Conservation (phyloP, 1,140 invertebrate genomes). For the Stenopsyche tienmushanensis region DNA sequence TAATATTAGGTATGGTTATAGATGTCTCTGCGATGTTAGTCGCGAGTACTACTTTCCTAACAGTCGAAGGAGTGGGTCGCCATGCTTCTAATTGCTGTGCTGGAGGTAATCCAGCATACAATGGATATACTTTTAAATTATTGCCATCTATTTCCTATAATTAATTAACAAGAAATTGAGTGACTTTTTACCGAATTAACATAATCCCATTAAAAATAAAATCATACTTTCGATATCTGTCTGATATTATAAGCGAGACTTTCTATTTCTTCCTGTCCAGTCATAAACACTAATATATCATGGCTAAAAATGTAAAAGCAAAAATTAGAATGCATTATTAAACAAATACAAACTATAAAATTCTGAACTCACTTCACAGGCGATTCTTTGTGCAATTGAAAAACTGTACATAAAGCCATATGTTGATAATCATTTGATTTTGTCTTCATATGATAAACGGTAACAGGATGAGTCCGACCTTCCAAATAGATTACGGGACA, state of each 20-base stretch:
- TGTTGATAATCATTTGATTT: constrained; percentile 84
- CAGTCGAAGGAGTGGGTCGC: constrained; percentile 62
- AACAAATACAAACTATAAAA: too few relatives aligned
- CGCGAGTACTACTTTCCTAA: constrained; percentile 89
- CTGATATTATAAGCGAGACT: constrained; percentile 74
- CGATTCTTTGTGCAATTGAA: constrained; percentile 85
- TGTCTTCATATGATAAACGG: constrained; percentile 74
- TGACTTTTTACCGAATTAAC: not conserved
- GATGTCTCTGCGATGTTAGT: constrained; percentile 99
- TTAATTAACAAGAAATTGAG: not conserved
- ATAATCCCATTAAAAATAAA: not conserved
- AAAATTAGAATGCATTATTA: not conserved
- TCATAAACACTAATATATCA: constrained; percentile 96
- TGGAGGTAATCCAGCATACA: constrained; percentile 81
- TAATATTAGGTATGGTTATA: constrained; percentile 92
- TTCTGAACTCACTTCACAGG: constrained; percentile 66
- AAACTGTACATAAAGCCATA: constrained; percentile 80
- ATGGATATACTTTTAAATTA: constrained; percentile 70
- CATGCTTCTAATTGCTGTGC: constrained; percentile 80
- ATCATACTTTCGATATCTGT: constrained; percentile 67
- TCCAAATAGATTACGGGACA: constrained; percentile 85
- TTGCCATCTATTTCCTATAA: constrained; percentile 35
- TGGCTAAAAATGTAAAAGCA: constrained; percentile 57
- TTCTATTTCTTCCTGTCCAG: constrained; percentile 99
- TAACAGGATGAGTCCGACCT: constrained; percentile 84